Conservation (phyloP, 2,797 vertebrate genomes). For the Vultur gryphus region DNA sequence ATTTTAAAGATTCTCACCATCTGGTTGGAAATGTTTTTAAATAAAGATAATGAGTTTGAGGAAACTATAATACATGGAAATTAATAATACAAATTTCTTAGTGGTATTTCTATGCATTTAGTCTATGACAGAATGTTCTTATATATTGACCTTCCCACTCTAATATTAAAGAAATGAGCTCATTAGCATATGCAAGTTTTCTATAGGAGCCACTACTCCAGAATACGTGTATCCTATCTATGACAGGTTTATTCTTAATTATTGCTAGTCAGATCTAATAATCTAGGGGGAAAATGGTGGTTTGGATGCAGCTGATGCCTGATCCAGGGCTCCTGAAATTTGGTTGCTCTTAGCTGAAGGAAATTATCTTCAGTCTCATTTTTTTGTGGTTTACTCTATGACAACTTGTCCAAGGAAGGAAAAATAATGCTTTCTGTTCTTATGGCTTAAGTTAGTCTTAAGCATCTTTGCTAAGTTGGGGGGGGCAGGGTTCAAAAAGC, state of each 20-base stretch:
- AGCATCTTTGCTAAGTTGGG: background rate
- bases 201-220: background rate
- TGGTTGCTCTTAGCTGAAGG: background rate
- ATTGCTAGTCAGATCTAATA: background rate
- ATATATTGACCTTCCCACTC: background rate
- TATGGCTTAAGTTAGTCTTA: background rate
- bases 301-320: background rate
- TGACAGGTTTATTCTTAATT: background rate
- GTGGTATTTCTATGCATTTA: background rate
- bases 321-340: background rate
- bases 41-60: background rate
- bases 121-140: background rate
- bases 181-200: background rate
- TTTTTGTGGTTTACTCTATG: background rate
- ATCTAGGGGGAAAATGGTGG: rapidly evolving
- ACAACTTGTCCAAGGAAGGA: background rate
- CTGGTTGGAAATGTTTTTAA: background rate
- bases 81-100: background rate
- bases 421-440: background rate
- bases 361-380: background rate
- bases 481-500: rapidly evolving
- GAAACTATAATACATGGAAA: background rate
- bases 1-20: background rate
- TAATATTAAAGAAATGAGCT: background rate
- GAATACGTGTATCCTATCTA: background rate